Base-by-base conservation (phyloP, 1,140 invertebrate genomes). In the Andrena cerasifolii region DNA sequence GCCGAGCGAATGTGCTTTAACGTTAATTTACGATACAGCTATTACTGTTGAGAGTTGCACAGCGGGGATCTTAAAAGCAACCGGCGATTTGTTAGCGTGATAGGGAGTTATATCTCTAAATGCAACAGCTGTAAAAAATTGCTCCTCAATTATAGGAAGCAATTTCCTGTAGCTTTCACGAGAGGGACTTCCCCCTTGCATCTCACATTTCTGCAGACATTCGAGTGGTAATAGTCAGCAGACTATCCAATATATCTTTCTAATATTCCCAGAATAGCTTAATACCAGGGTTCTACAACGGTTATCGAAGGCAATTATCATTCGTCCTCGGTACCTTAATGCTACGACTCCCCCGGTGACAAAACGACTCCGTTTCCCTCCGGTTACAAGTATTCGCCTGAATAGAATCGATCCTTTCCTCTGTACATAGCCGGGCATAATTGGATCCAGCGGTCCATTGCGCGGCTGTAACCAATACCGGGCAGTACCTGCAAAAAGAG, bases 401-500 rank as follows among this genome's bases (percentile, higher is more conserved):
- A 4, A 10, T 4, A 2, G 16, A 6, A 51, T 36, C 45, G 58
- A 40, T 40, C 49, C 31, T 62, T 51, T 36, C 28, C 8, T 24
- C 7, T 21, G 0, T 21, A 16, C 7, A 43, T 18, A n/a, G 24
- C 1, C 8, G 31, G 21, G 12, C 31, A 62, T 81, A 76, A 81
- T 81, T 82, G 49, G 58, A 76, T 75, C 62, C 47, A 62, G 6
- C 26, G 36, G 51, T 77, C 77, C 51, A 62, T 76, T 76, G 65
- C 43, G 21, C 28, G 21, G 36, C 21, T 26, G 67, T 80, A 65
- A 70, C 58, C 71, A 81, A 70, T 76, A 68, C 33, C 45, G 18
- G 26, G 51, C 77, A 43, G 70, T 77, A 47, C 24, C 14, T 43
- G n/a, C 12, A 18, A 40, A 51, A 75, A 36, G 58, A 62, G 72